Percentiles rank a stretch among this genome's conserved stretches.
Evolutionary conservation across 2,113 vertebrate species (phyloP).

Genomic region (Argyrosomus japonicus): DNA sequence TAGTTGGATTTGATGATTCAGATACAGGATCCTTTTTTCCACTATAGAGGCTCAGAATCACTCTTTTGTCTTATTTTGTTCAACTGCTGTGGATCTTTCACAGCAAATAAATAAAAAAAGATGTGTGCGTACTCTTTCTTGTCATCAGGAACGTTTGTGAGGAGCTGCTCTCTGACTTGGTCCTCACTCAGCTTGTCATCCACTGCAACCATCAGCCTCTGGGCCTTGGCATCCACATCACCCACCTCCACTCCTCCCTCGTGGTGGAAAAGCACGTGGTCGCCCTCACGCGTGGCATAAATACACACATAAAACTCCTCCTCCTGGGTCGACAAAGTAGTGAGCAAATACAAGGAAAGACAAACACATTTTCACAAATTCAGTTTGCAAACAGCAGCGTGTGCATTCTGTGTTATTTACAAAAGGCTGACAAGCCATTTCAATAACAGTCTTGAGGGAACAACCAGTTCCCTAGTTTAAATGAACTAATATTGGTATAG

Average conservation of each 20-base stretch:
- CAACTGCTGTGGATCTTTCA: neutral
- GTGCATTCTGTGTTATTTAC: neutral
- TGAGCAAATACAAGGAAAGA: neutral
- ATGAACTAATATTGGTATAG: too few species aligned
- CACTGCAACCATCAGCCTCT: slow-evolving; percentile 89
- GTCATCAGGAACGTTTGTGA: slow-evolving; percentile 84
- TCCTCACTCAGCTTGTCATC: slow-evolving; percentile 87
- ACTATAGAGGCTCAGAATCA: neutral
- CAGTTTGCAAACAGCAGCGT: neutral
- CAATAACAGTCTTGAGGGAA: neutral
- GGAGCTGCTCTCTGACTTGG: slow-evolving; percentile 86
- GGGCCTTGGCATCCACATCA: slow-evolving; percentile 94
- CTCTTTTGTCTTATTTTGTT: neutral
- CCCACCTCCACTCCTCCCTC: slow-evolving; percentile 96
- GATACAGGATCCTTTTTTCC: neutral
- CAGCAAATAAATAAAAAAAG: neutral
- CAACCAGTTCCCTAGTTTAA: neutral
- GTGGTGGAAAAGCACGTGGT: slow-evolving; percentile 94
- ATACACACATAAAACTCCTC: slow-evolving; percentile 97
- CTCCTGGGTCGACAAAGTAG: slow-evolving; percentile 78
- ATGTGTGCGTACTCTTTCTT: slow-evolving; percentile 87
- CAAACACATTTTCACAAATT: neutral
- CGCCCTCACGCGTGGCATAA: slow-evolving; percentile 93
- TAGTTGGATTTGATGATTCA: neutral
- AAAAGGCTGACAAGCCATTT: slow-evolving; percentile 15